A percentile compares a stretch with the other conserved stretches of the same genome.
Conservation (phyloP, 2,113 vertebrate species). For the Irena cyanogastra region DNA sequence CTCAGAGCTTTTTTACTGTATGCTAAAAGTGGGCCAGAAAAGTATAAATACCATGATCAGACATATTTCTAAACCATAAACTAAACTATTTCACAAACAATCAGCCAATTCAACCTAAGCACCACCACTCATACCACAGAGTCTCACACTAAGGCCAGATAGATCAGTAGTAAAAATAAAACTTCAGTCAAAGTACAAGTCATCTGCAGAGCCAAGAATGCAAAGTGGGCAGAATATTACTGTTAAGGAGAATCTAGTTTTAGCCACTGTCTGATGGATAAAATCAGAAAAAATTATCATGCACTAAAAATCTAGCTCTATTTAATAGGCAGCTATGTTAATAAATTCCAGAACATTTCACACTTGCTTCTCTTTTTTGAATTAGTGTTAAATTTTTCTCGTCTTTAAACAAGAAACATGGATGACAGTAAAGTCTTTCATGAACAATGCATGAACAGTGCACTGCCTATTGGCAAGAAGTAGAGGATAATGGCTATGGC, state of each 20-base stretch:
- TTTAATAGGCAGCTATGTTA: background rate
- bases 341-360: background rate
- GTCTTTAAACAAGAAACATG: background rate
- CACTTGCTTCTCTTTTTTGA: background rate
- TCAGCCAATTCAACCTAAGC: background rate
- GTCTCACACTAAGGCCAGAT: background rate
- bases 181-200: background rate
- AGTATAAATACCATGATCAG: background rate
- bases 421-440: background rate
- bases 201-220: background rate
- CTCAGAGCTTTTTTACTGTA: background rate
- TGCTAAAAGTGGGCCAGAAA: background rate
- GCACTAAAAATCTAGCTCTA: background rate
- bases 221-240: background rate
- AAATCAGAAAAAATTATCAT: background rate
- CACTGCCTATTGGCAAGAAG: accelerated
- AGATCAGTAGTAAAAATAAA: background rate
- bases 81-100: background rate
- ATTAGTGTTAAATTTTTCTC: background rate
- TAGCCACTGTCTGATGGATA: background rate
- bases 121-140: background rate
- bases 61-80: background rate
- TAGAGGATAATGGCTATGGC: background rate
- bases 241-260: background rate
- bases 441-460: background rate